Base-by-base conservation (phyloP, 2,888 invertebrate genomes). In the Auanema sp. region DNA sequence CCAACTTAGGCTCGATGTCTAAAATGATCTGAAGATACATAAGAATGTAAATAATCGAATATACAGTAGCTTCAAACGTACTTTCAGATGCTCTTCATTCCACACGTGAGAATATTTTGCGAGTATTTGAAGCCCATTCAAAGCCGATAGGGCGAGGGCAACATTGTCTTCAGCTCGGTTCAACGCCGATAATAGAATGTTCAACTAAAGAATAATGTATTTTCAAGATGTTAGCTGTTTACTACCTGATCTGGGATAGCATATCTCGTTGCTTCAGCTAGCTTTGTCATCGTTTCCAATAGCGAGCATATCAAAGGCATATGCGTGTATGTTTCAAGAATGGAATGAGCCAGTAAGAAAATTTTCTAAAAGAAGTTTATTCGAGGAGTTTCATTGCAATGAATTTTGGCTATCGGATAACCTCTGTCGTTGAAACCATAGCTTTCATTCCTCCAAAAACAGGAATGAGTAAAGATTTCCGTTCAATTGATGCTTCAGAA, bases 391-490 rank as follows among this genome's bases (percentile, higher is more conserved):
- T n/a, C n/a, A n/a, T n/a, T n/a, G n/a, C n/a, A n/a, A n/a, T n/a
- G n/a, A n/a, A n/a, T n/a, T n/a, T n/a, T n/a, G n/a, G n/a, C n/a
- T n/a, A n/a, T n/a, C n/a, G 33, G 3, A 5, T 21, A 42, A 65
- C 65, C 41, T 65, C 44, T 18, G 62, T 44, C 6, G 62, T 57
- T 3, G 33, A 53, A 2, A 65, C 53, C 51, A 47, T 50, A 3
- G 61, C 47, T 41, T 62, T 60, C 65, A 65, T 65, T 80, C 94
- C 91, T 74, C 92, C 90, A 61, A 96, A 86, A 51, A 95, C 92
- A 0, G 93, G 91, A 60, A 96, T 92, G 6, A 96, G 88, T 79
- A 92, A 90, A 24, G 94, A 87, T 84, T 96, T 92, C 87, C 93
- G 90, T 62, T 92, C 91, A 3, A 93, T 91, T 0, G 94, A 93